These are phyloP conservation scores for Peromyscus californicus DNA, from an alignment of 2,113 vertebrate genomes.

Conservation along the genomic window DNA sequence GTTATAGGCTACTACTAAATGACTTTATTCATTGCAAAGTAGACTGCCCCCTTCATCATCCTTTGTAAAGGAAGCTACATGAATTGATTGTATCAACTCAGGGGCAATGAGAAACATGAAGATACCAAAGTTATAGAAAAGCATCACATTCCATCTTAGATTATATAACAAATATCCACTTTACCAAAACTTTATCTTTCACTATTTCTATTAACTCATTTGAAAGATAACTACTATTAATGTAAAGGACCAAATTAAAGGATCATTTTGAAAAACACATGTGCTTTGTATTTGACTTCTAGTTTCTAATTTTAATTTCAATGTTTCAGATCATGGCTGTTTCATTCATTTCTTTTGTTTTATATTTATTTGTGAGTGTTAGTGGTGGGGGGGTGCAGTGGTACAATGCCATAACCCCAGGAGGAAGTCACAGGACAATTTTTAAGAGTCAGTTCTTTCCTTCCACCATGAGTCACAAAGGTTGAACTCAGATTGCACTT, in stretches of 20 bases:
- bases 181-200: background rate
- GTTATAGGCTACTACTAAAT: constrained; percentile 11
- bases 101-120: constrained; percentile 1
- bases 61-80: background rate
- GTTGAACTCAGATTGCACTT: background rate
- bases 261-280: constrained; percentile 22
- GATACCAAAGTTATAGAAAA: constrained; percentile 3
- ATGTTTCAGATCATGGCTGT: background rate
- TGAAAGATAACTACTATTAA: background rate
- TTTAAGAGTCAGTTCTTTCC: background rate
- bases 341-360: background rate
- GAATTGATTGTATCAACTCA: background rate
- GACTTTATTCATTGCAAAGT: background rate
- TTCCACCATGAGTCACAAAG: background rate
- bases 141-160: background rate
- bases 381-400: background rate
- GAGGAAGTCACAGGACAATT: background rate
- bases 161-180: background rate
- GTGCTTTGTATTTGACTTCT: constrained; percentile 42
- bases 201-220: background rate
- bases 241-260: background rate
- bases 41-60: background rate
- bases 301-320: background rate
- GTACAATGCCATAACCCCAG: background rate
- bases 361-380: background rate